phyloP scores from a whole-genome alignment of 1,140 invertebrate species.

The Drosophila lacertosa region DNA sequence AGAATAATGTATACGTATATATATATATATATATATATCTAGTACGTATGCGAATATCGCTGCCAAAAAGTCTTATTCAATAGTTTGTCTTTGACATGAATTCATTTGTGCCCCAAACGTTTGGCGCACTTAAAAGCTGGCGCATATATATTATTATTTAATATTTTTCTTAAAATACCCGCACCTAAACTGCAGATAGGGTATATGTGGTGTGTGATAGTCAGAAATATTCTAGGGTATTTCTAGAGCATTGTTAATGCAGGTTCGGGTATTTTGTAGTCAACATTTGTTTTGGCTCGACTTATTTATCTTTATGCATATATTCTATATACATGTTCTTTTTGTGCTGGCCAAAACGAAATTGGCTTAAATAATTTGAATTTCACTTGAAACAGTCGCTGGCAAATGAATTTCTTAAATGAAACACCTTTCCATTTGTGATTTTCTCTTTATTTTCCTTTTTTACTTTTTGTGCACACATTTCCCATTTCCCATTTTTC shows the following conservation, averaged over 20 bases:
- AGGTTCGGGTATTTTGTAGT: conserved; percentile 24
- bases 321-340: conserved; percentile 30
- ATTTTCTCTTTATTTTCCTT: conserved; percentile 3
- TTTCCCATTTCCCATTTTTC: conserved; percentile 23
- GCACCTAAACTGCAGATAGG: neutral
- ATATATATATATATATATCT: conserved; percentile 29
- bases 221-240: too few species aligned
- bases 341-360: conserved; percentile 30
- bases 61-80: conserved; percentile 81
- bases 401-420: conserved; percentile 57
- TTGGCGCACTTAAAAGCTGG: conserved; percentile 69
- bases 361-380: conserved; percentile 62
- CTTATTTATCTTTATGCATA: conserved; percentile 31
- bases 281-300: conserved; percentile 8
- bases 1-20: conserved; percentile 40
- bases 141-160: conserved; percentile 50
- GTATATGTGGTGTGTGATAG: neutral
- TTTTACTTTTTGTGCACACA: conserved; percentile 32
- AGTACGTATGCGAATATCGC: conserved; percentile 44
- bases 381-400: conserved; percentile 62
- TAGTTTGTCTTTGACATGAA: conserved; percentile 81
- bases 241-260: too few species aligned
- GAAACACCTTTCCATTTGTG: conserved; percentile 69
- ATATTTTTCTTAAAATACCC: conserved; percentile 34
- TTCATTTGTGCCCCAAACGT: conserved; percentile 62